Percentiles rank a stretch among this genome's conserved stretches.
Evolutionary conservation across 2,113 vertebrate genomes (phyloP).

Genomic region (Indri indri): DNA sequence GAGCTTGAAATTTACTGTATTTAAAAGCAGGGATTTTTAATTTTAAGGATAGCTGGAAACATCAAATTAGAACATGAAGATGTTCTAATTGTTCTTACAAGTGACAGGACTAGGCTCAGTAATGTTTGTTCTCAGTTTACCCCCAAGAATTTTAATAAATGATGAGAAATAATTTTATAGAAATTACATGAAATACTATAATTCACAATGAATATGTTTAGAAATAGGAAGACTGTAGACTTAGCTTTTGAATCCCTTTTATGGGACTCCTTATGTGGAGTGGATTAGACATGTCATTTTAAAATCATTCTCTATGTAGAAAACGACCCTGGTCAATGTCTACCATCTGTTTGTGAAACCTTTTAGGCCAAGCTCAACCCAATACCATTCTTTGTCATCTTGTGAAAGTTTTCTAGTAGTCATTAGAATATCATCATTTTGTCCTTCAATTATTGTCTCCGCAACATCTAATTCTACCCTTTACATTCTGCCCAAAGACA

Average conservation of each 20-base stretch:
- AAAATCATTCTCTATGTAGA: background rate
- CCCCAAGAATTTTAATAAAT: too few relatives aligned
- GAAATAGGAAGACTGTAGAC: background rate
- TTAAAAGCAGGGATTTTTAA: background rate
- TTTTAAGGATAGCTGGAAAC: background rate
- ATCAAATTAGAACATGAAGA: background rate
- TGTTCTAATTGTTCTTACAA: background rate
- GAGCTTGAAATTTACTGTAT: background rate
- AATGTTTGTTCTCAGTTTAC: background rate
- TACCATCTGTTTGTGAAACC: background rate
- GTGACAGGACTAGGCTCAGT: background rate
- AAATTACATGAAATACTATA: background rate
- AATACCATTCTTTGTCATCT: background rate
- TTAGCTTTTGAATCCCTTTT: background rate
- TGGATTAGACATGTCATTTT: background rate
- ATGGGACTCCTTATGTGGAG: background rate
- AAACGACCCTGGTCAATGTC: background rate
- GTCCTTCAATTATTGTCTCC: background rate
- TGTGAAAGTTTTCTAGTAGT: background rate
- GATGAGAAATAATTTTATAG: background rate
- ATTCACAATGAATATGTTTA: background rate
- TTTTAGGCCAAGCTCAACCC: background rate
- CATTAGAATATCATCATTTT: background rate
- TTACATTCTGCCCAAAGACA: background rate
- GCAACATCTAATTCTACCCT: background rate